A percentile compares a stretch with the other conserved stretches of the same genome.
These are phyloP conservation scores for Peromyscus melanophrys DNA, from an alignment of 2,797 vertebrate genomes.

Conservation along the genomic window DNA sequence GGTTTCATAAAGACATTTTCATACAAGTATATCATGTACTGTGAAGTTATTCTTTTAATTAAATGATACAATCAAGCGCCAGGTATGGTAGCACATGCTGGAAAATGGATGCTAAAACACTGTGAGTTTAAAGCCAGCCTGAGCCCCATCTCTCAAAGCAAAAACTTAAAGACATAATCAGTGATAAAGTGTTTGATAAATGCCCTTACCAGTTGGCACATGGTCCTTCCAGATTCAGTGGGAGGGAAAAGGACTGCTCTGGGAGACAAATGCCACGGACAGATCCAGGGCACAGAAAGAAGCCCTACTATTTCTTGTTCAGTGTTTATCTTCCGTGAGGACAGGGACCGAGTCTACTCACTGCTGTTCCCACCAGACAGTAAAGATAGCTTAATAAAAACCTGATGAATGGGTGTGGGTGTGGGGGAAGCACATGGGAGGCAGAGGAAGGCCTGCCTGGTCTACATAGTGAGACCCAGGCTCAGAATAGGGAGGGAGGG, in stretches of 20 bases:
- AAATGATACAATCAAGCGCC: neutral
- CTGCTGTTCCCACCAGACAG: neutral
- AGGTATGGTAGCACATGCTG: neutral
- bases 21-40: neutral
- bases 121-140: neutral
- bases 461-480: neutral
- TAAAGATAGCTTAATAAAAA: slow-evolving; percentile 52
- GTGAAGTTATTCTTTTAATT: neutral
- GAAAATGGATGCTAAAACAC: neutral
- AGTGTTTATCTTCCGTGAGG: neutral
- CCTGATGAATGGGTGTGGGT: neutral
- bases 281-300: neutral
- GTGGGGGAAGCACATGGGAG: neutral
- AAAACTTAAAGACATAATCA: neutral
- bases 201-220: neutral
- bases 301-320: slow-evolving; percentile 37
- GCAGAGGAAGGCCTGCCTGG: neutral
- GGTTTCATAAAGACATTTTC: neutral
- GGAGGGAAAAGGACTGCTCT: slow-evolving; percentile 11
- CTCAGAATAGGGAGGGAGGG: neutral
- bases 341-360: neutral
- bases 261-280: neutral
- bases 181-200: slow-evolving; percentile 54
- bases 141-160: neutral
- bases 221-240: neutral